A percentile compares a stretch with the other conserved stretches of the same genome.
These are phyloP conservation scores for Heliconius nattereri DNA, from an alignment of 1,140 invertebrate genomes.

Conservation along the genomic window DNA sequence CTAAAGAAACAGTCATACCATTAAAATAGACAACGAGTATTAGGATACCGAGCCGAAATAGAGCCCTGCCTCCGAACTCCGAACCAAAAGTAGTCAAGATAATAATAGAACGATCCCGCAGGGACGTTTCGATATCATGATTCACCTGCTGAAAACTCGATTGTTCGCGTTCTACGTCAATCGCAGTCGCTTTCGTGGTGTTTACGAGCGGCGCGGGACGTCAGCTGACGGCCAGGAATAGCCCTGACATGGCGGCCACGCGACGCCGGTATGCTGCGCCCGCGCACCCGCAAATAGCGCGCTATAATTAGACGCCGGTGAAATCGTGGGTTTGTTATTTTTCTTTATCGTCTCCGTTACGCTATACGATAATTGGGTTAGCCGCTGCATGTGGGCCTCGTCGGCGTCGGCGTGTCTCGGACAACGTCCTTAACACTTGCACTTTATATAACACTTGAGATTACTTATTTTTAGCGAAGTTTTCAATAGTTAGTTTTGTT, in stretches of 20 bases:
- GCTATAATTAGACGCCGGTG: conserved; percentile 78
- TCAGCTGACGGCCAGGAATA: conserved; percentile 80
- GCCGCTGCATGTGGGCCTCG: conserved; percentile 74
- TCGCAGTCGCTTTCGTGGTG: conserved; percentile 77
- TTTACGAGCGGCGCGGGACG: conserved; percentile 70
- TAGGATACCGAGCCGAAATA: conserved; percentile 73
- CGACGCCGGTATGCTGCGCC: conserved; percentile 70
- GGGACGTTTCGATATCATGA: conserved; percentile 75
- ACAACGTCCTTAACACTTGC: conserved; percentile 47
- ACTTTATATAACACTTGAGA: conserved; percentile 10
- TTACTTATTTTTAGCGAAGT: neutral
- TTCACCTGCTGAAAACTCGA: conserved; percentile 79
- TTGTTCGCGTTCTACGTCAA: conserved; percentile 79
- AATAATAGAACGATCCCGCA: conserved; percentile 71
- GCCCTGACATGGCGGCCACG: conserved; percentile 78
- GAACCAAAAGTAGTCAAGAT: conserved; percentile 78
- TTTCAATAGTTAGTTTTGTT: neutral
- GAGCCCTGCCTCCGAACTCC: conserved; percentile 74
- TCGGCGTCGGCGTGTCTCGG: conserved; percentile 75
- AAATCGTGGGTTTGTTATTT: conserved; percentile 82
- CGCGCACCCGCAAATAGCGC: conserved; percentile 78
- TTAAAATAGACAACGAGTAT: conserved; percentile 69
- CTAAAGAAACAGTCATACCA: conserved; percentile 52
- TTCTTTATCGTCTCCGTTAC: conserved; percentile 80
- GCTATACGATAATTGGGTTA: conserved; percentile 81